Conservation (phyloP, 2,888 invertebrate genomes). For the Bugulina stolonifera region DNA sequence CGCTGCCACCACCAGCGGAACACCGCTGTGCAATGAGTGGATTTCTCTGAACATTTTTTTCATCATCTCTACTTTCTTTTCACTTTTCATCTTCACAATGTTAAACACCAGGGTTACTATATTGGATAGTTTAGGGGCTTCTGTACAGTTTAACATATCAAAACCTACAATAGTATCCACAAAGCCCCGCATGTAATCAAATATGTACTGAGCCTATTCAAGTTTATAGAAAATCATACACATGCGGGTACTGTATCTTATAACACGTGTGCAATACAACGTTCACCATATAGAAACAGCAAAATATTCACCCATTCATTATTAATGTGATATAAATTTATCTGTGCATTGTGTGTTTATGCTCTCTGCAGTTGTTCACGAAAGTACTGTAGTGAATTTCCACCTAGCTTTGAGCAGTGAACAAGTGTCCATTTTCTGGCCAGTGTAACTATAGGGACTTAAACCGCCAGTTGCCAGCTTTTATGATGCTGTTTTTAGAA, state of each 20-base stretch:
- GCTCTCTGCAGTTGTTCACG: too few species aligned
- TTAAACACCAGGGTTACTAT: background rate
- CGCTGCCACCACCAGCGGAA: background rate
- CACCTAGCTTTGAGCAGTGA: too few species aligned
- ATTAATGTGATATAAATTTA: too few species aligned
- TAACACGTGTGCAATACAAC: too few species aligned
- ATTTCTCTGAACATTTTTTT: background rate
- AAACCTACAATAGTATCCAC: conserved; percentile 20
- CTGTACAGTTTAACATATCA: conserved; percentile 3
- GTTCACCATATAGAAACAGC: too few species aligned
- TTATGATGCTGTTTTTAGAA: too few species aligned
- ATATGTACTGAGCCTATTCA: background rate
- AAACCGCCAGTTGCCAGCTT: too few species aligned
- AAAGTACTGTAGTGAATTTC: too few species aligned
- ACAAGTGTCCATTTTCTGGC: too few species aligned
- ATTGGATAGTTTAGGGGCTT: background rate
- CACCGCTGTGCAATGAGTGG: background rate
- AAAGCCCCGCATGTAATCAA: background rate
- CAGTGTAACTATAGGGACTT: too few species aligned
- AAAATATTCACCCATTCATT: too few species aligned
- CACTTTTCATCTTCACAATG: background rate
- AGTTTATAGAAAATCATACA: background rate
- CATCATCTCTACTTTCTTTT: background rate
- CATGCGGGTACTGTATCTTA: background rate
- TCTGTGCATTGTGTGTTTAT: too few species aligned